These are phyloP conservation scores for Lagorchestes hirsutus DNA, from an alignment of 2,797 vertebrate genomes.

Conservation along the genomic window DNA sequence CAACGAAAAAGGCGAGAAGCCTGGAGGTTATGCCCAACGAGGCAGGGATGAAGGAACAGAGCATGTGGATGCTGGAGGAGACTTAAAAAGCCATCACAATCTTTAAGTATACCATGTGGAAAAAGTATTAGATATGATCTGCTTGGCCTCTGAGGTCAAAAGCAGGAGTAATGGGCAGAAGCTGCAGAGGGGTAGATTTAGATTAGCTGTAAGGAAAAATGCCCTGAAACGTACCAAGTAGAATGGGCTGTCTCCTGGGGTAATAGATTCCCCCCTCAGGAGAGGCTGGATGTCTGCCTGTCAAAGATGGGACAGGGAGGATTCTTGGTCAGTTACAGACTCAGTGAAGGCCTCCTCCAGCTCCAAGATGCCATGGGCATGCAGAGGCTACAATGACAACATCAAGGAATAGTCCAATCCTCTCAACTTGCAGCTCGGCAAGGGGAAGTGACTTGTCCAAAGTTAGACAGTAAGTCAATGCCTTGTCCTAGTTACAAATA, in stretches of 20 bases:
- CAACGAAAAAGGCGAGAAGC: background rate
- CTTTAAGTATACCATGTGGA: background rate
- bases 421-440: background rate
- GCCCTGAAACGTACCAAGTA: background rate
- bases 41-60: background rate
- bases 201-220: background rate
- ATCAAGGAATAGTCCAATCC: background rate
- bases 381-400: background rate
- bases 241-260: background rate
- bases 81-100: background rate
- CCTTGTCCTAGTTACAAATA: background rate
- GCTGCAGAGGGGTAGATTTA: background rate
- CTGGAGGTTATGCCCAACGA: background rate
- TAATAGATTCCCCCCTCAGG: background rate
- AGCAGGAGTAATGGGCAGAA: background rate
- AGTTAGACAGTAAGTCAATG: background rate
- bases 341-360: background rate
- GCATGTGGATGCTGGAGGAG: background rate
- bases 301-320: background rate
- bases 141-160: background rate
- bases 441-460: background rate
- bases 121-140: background rate
- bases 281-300: background rate
- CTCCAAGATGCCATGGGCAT: background rate
- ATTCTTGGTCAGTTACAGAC: background rate